Base-by-base conservation (phyloP, 2,797 vertebrate species). In the Microctenopoma lineatum region DNA sequence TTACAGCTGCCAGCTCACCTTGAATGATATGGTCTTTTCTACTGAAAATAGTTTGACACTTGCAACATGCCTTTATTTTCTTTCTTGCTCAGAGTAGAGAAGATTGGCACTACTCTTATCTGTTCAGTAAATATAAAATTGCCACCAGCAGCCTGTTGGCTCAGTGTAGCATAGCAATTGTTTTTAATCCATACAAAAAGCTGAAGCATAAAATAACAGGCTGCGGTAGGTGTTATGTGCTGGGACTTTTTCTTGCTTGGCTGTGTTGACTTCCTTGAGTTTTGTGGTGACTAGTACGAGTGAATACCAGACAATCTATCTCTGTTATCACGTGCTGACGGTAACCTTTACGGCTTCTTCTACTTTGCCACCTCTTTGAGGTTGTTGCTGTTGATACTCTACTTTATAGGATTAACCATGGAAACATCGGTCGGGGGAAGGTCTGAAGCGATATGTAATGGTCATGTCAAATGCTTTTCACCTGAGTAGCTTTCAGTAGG, bases 381-480 rank as follows among this genome's bases (percentile, higher is more conserved):
- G 21, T 21, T 21, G 21, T 21, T 21, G 21, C 21, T 21, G 21
- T 21, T 21, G 21, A 21, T 58, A 73, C 53, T 50, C 52, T 66
- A 57, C 21, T 60, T 79, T 74, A 85, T 79, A 68, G 80, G 78
- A 84, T 87, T 80, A 85, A 58, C 65, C 46, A 68, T 81, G 76
- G 79, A 88, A 88, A 85, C 68, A 68, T 50, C 77, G 80, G 80
- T 79, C 73, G 70, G 46, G 41, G 67, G 61, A 32, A 84, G 82
- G 82, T 85, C 84, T 80, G 80, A 77, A 76, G 75, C 8, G 15
- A 76, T 68, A 74, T 86, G 81, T 87, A 78, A 79, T 4, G 54
- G 71, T 67, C 59, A 21, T 74, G 84, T 87, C 84, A 76, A 77
- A 81, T 77, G 81, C 66, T 65, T 84, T 83, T 85, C 82, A 77